These are phyloP conservation scores for Agrotis exclamationis DNA, from an alignment of 2,888 invertebrate species.

Conservation along the genomic window DNA sequence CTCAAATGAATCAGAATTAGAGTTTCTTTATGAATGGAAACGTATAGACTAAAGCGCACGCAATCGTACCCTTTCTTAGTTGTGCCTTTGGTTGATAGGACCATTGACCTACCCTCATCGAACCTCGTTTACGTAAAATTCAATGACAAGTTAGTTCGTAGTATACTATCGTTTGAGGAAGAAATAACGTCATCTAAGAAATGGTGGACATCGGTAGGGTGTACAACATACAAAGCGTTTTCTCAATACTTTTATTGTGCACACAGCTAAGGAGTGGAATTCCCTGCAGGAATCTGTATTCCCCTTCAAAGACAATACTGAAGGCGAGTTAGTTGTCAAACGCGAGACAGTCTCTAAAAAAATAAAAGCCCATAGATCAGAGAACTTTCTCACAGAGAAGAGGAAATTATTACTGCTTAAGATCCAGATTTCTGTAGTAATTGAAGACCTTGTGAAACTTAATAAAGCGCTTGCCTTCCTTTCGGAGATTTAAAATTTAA, in stretches of 20 bases:
- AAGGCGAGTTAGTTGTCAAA: too few relatives aligned
- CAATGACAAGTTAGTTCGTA: not conserved
- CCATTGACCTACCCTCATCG: not conserved
- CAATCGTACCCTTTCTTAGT: not conserved
- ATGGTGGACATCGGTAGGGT: too few relatives aligned
- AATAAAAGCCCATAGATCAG: not conserved
- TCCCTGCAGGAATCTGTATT: too few relatives aligned
- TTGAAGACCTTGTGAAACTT: constrained; percentile 29
- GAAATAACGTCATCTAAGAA: not conserved
- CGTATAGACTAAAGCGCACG: too few relatives aligned
- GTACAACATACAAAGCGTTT: too few relatives aligned
- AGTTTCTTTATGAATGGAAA: not conserved
- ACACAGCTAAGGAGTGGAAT: too few relatives aligned
- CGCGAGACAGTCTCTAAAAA: too few relatives aligned
- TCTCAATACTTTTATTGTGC: too few relatives aligned
- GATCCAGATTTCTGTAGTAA: constrained; percentile 36
- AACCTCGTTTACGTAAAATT: not conserved
- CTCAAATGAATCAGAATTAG: not conserved
- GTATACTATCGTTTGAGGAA: not conserved
- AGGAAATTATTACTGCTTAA: constrained; percentile 42
- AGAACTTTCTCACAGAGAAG: constrained; percentile 35
- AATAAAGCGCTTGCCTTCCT: constrained; percentile 42
- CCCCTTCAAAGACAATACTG: too few relatives aligned
- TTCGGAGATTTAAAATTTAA: constrained; percentile 18
- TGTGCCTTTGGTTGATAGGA: not conserved